Evolutionary conservation across 2,113 vertebrate species (phyloP), one percentile per base, ranked within the genome.

Genomic region (Cyprinus carpio): DNA sequence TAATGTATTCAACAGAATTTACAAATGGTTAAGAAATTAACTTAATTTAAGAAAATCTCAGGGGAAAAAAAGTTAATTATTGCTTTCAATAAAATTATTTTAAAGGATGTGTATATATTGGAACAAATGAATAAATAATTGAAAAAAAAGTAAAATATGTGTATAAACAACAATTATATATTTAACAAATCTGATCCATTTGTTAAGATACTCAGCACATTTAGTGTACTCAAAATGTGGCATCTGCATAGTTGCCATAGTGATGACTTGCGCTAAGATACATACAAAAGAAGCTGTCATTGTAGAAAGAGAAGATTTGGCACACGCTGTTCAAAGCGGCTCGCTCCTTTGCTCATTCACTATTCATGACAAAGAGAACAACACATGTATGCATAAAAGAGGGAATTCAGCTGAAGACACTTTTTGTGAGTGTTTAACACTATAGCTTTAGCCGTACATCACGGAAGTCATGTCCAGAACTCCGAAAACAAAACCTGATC

Each of bases 211-310:
- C 4, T 34, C 34, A 34, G 6, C 4, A 34, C 6, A 0, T 34
- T 34, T 34, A 31, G 15, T 37, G 31, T 23, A 18, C 64, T 67
- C 29, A 11, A 69, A 69, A 69, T 69, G 16, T 4, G 4, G 65
- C 29, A 69, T 69, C 31, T 18, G 34, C 31, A 69, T 37, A 18
- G 67, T 69, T 71, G 18, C 67, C 67, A 71, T 37, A 37, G 67
- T 9, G 31, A 71, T 71, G 31, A 71, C 31, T 37, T 71, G 4
- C 18, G 10, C 31, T 4, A 20, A 71, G 31, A 71, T 8, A 37
- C 18, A 23, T 69, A 37, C 16, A 69, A 69, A 71, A 71, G 67
- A 34, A 71, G 31, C 67, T 71, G 67, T 71, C 65, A 69, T 37
- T 10, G 16, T 37, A 10, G 0, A 71, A 71, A 71, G 31, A 23